Conservation (phyloP, 2,113 vertebrate genomes). For the Saimiri boliviensis region DNA sequence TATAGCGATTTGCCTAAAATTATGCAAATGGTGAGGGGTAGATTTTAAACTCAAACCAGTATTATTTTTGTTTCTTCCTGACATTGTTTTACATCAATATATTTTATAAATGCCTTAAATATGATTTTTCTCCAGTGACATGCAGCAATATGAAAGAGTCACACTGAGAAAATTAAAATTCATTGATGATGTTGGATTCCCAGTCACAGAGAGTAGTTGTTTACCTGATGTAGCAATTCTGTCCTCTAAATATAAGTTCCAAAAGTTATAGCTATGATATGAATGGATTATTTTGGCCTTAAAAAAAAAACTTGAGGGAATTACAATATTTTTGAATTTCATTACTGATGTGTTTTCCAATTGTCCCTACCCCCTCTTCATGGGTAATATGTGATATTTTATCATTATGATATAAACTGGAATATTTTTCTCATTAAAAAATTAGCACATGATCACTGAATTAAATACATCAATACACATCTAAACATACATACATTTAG, state of each 20-base stretch:
- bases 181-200: neutral
- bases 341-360: neutral
- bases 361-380: neutral
- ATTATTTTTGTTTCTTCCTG: neutral
- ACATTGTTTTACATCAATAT: neutral
- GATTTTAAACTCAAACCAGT: neutral
- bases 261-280: neutral
- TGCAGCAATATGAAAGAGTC: neutral
- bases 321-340: neutral
- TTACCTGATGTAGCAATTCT: neutral
- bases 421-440: slow-evolving; percentile 2
- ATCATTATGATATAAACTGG: neutral
- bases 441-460: neutral
- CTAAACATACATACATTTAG: neutral
- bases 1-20: neutral
- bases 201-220: neutral
- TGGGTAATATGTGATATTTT: neutral
- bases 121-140: neutral
- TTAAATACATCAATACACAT: neutral
- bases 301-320: neutral
- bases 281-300: neutral
- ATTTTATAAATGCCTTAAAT: neutral
- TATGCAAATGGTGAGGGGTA: neutral
- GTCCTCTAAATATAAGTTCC: too few relatives aligned
- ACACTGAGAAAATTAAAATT: neutral